A percentile compares a stretch with the other conserved stretches of the same genome.
phyloP scores from a whole-genome alignment of 1,140 invertebrate genomes.

The Pogonus chalceus region DNA sequence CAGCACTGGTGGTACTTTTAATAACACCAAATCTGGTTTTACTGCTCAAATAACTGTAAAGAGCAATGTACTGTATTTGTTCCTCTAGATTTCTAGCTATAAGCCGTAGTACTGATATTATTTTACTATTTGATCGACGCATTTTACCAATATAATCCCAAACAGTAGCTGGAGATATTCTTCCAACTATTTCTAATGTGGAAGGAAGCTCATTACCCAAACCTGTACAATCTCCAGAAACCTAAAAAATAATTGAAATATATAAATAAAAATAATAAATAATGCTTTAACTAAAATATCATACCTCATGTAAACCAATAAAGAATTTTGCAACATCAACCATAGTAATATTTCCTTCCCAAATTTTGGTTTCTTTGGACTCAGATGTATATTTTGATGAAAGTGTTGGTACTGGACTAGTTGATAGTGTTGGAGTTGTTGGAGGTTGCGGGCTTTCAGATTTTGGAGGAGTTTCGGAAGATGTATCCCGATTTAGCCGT shows the following conservation, averaged over 20 bases:
- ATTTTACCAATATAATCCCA: conserved; percentile 92
- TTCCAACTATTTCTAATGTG: conserved; percentile 80
- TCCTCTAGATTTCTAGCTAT: conserved; percentile 73
- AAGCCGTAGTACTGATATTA: conserved; percentile 75
- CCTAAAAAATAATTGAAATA: conserved; percentile 20
- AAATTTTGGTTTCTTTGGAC: conserved; percentile 45
- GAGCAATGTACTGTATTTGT: conserved; percentile 71
- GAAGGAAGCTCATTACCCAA: conserved; percentile 62
- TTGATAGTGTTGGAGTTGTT: not conserved
- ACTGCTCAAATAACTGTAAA: conserved; percentile 82
- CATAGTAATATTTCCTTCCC: conserved; percentile 84
- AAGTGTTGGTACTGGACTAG: not conserved
- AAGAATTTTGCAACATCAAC: conserved; percentile 83
- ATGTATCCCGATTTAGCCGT: not conserved
- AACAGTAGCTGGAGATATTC: conserved; percentile 81
- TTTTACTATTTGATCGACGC: conserved; percentile 76
- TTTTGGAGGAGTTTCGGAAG: not conserved
- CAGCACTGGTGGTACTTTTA: conserved; percentile 52
- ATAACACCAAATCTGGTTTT: conserved; percentile 58
- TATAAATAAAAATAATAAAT: not conserved
- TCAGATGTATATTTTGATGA: conserved; percentile 10
- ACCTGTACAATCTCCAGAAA: conserved; percentile 56
- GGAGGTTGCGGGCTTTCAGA: not conserved
- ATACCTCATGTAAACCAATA: conserved; percentile 68
- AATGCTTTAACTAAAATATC: not conserved